Percentiles rank a stretch among this genome's conserved stretches.
These are phyloP conservation scores for Chymomyza caudatula DNA, from an alignment of 2,888 invertebrate species.

Conservation along the genomic window DNA sequence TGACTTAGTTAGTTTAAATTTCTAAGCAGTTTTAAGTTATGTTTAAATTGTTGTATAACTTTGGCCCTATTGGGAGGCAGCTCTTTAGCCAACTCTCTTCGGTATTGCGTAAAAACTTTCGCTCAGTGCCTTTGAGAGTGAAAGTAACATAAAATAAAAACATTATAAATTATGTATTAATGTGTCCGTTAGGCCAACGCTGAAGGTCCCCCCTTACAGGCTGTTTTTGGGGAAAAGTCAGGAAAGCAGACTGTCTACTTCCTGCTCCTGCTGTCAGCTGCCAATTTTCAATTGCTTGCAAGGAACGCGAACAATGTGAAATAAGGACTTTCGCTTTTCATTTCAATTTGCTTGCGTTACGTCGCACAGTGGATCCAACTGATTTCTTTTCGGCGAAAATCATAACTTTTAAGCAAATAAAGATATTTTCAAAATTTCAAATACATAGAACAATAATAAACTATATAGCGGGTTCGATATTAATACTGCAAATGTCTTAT, in stretches of 20 bases:
- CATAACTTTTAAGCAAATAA: too few relatives aligned
- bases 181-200: conserved; percentile 63
- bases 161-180: conserved; percentile 74
- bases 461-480: too few relatives aligned
- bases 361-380: too few relatives aligned
- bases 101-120: not conserved
- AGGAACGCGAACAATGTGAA: conserved; percentile 41
- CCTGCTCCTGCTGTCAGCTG: conserved; percentile 48
- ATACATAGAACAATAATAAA: too few relatives aligned
- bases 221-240: not conserved
- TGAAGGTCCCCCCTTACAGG: not conserved
- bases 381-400: too few relatives aligned
- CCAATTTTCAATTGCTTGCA: conserved; percentile 67
- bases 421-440: too few relatives aligned
- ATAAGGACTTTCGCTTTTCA: conserved; percentile 48
- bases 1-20: conserved; percentile 33
- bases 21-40: conserved; percentile 20
- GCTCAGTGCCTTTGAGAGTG: conserved; percentile 12
- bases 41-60: not conserved
- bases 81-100: not conserved
- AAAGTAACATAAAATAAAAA: conserved; percentile 57
- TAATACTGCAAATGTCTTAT: too few relatives aligned
- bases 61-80: not conserved
- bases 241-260: not conserved
- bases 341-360: conserved; percentile 63